phyloP scores from a whole-genome alignment of 2,888 invertebrate species.

The Diaphora mendica region DNA sequence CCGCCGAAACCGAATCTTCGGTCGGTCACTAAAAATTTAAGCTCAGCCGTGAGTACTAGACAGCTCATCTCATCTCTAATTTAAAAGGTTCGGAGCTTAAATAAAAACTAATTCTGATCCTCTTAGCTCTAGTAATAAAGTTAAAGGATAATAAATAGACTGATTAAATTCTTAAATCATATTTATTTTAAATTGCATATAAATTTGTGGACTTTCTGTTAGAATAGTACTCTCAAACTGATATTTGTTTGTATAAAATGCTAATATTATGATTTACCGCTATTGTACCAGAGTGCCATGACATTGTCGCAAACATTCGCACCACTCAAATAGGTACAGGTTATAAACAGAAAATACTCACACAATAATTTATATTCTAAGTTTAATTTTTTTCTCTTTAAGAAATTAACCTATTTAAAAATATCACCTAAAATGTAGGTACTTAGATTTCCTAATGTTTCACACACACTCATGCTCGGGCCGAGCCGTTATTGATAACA shows the following conservation, averaged over 20 bases:
- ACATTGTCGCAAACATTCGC: slow-evolving; percentile 69
- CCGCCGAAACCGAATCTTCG: too few relatives aligned
- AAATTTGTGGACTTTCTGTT: slow-evolving; percentile 87
- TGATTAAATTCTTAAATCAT: slow-evolving; percentile 77
- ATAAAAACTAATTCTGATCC: too few relatives aligned
- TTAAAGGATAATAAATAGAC: slow-evolving; percentile 59
- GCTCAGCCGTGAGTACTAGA: too few relatives aligned
- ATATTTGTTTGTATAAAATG: slow-evolving; percentile 83
- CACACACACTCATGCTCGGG: slow-evolving; percentile 74
- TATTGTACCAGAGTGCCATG: slow-evolving; percentile 78
- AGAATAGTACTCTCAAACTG: slow-evolving; percentile 84
- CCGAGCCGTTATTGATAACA: slow-evolving; percentile 65
- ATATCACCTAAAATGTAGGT: slow-evolving; percentile 79
- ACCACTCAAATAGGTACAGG: slow-evolving; percentile 65
- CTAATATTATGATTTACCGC: slow-evolving; percentile 80
- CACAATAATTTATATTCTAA: slow-evolving; percentile 85
- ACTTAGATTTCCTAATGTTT: slow-evolving; percentile 74
- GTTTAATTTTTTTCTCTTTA: slow-evolving; percentile 70
- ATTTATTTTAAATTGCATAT: slow-evolving; percentile 86
- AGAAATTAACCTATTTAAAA: slow-evolving; percentile 80
- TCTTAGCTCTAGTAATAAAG: background rate
- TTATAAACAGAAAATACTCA: slow-evolving; percentile 83
- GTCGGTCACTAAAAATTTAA: too few relatives aligned
- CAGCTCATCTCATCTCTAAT: too few relatives aligned
- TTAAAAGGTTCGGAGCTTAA: too few relatives aligned